Percentiles rank a stretch among this genome's conserved stretches.
Conservation (phyloP, 2,797 vertebrate species). For the Melanotaenia trifasciata region DNA sequence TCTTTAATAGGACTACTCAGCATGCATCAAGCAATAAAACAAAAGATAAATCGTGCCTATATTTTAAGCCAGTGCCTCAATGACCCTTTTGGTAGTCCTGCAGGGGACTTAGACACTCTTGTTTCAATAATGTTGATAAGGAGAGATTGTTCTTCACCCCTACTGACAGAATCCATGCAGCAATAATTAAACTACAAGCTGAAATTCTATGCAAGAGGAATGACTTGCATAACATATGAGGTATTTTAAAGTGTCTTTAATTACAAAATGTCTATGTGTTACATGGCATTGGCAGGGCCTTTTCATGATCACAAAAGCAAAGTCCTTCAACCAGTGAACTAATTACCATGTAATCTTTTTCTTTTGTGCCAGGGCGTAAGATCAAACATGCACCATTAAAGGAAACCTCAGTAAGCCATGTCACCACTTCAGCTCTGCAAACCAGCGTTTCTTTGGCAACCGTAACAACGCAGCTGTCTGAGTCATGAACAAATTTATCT, state of each 20-base stretch:
- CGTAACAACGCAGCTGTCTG: conserved; percentile 44
- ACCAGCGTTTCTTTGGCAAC: conserved; percentile 33
- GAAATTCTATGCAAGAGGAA: conserved; percentile 14
- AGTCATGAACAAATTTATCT: conserved; percentile 41
- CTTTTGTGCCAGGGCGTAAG: conserved; percentile 60
- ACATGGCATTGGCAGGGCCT: conserved; percentile 29
- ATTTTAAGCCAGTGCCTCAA: conserved; percentile 32
- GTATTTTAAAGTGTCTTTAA: conserved; percentile 25
- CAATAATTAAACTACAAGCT: conserved; percentile 34
- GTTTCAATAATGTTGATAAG: conserved; percentile 34
- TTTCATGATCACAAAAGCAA: conserved; percentile 48
- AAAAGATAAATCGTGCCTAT: conserved; percentile 30
- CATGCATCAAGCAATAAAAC: conserved; percentile 25
- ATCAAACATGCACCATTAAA: conserved; percentile 67
- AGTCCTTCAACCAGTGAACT: conserved; percentile 57
- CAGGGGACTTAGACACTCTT: conserved; percentile 19
- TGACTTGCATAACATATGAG: conserved; percentile 15
- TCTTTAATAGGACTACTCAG: conserved; percentile 23
- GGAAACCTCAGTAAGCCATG: conserved; percentile 39
- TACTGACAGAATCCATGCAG: conserved; percentile 16
- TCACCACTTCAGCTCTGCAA: conserved; percentile 51
- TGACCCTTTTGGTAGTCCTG: conserved; percentile 16
- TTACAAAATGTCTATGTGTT: conserved; percentile 10
- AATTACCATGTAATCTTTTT: conserved; percentile 69
- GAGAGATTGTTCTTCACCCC: conserved; percentile 21